Percentiles rank a stretch among this genome's conserved stretches.
Evolutionary conservation across 2,888 invertebrate genomes (phyloP).

Genomic region (Anarsia innoxiella): DNA sequence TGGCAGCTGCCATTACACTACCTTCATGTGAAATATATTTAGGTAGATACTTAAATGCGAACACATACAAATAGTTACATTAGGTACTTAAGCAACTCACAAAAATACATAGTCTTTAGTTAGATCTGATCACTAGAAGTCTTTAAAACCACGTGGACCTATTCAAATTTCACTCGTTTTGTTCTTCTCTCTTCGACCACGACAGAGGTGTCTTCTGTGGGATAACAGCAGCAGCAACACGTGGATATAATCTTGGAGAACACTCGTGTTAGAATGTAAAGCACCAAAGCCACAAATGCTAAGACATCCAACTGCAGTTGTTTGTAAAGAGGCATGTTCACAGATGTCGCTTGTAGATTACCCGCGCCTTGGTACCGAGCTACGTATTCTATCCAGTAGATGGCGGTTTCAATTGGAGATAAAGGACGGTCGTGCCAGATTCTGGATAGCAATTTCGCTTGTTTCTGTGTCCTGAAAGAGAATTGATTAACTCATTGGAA

Average conservation of each 20-base stretch:
- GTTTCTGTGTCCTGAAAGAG: constrained; percentile 49
- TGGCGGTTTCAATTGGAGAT: constrained; percentile 74
- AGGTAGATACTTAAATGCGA: no score
- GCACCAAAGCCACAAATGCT: constrained; percentile 47
- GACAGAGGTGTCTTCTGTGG: constrained; percentile 22
- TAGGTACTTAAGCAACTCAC: no score
- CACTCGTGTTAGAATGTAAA: constrained; percentile 45
- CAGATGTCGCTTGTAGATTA: constrained; percentile 49
- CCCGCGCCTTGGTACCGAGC: constrained; percentile 61
- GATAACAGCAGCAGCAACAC: constrained; percentile 48
- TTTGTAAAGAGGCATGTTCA: constrained; percentile 49
- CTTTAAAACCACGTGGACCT: no score
- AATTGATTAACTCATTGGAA: no score
- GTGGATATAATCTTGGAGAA: constrained; percentile 47
- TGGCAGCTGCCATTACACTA: no score
- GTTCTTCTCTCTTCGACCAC: constrained; percentile 40
- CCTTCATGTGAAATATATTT: no score
- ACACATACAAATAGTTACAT: no score
- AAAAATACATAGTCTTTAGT: no score
- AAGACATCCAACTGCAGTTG: constrained; percentile 60
- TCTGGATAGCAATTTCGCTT: constrained; percentile 58
- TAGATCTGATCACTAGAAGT: not conserved
- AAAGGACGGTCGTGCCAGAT: constrained; percentile 74
- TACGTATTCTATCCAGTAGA: constrained; percentile 77
- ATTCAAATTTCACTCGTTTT: constrained; percentile 66